phyloP scores from a whole-genome alignment of 2,888 invertebrate species.

The Mesodorylaimus sp. region DNA sequence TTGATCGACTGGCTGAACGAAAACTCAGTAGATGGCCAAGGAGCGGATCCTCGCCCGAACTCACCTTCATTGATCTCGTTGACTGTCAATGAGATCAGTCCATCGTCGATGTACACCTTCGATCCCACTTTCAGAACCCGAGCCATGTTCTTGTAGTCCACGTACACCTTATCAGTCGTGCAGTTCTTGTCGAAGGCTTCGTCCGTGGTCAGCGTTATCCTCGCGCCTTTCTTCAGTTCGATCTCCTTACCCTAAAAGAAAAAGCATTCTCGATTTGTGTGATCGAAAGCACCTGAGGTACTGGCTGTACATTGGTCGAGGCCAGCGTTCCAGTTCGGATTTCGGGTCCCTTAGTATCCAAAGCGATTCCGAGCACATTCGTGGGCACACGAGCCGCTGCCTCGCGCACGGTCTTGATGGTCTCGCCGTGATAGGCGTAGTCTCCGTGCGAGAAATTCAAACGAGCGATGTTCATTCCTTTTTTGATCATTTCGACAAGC shows the following conservation, averaged over 20 bases:
- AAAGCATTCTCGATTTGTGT: constrained; percentile 1
- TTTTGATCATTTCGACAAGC: too few species aligned
- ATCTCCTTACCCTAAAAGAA: constrained; percentile 47
- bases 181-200: constrained; percentile 57
- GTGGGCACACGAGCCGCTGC: constrained; percentile 52
- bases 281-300: too few species aligned
- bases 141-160: constrained; percentile 85
- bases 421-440: constrained; percentile 77
- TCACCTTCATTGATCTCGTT: constrained; percentile 48
- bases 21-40: too few species aligned
- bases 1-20: constrained; percentile 19
- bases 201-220: constrained; percentile 65
- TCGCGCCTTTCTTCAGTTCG: constrained; percentile 61
- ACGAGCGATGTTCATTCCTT: too few species aligned
- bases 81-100: constrained; percentile 76
- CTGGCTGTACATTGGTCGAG: too few species aligned
- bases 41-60: too few species aligned
- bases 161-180: constrained; percentile 50
- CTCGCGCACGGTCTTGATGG: constrained; percentile 65
- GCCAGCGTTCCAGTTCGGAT: constrained; percentile 84
- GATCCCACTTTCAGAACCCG: constrained; percentile 53
- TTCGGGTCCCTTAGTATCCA: constrained; percentile 96
- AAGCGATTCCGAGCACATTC: constrained; percentile 70
- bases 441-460: too few species aligned
- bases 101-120: constrained; percentile 81